Base-by-base conservation (phyloP, 2,113 vertebrate genomes). In the Nanger granti region DNA sequence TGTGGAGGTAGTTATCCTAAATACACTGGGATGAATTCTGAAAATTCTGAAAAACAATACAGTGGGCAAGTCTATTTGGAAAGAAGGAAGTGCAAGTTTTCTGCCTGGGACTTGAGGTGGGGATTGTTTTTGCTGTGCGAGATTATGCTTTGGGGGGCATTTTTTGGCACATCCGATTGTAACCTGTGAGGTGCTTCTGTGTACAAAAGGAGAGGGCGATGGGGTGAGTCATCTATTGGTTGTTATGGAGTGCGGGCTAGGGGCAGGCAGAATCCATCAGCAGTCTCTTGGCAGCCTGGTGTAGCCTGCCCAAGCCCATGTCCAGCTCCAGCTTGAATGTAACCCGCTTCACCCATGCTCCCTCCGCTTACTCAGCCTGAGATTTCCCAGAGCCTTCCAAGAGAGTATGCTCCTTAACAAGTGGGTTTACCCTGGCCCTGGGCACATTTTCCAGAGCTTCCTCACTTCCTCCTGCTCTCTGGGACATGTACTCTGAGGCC, bases 301-400 rank as follows among this genome's bases (percentile, higher is more conserved):
- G n/a, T 28, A 44, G 31, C 49, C 5, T 31, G 15, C 20, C 73
- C 28, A 29, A 55, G n/a, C n/a, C 62, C 5, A 9, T 2, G 22
- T 22, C 9, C 26, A 54, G 6, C 52, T 85, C 49, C 79, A 13
- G 20, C 37, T 60, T 2, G 0, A 5, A 1, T 31, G 12, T 34
- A 66, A 22, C 18, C 14, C 6, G 13, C 8, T n/a, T 2, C 5
- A 0, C 0, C 5, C 9, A 0, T 3, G 11, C 0, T 0, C 87
- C 26, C 49, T 76, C 28, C 8, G 1, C 34, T 76, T 54, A 13
- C 52, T 55, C 69, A 17, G 85, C 18, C 66, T 4, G 55, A 87
- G 60, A 37, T 62, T 62, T 52, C 37, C 26, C 41, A 54, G 31
- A 0, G 1, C 9, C 31, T 64, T 52, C 8, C 4, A 0, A 0